Evolutionary conservation across 2,797 vertebrate species (phyloP).

Genomic region (Helarctos malayanus): DNA sequence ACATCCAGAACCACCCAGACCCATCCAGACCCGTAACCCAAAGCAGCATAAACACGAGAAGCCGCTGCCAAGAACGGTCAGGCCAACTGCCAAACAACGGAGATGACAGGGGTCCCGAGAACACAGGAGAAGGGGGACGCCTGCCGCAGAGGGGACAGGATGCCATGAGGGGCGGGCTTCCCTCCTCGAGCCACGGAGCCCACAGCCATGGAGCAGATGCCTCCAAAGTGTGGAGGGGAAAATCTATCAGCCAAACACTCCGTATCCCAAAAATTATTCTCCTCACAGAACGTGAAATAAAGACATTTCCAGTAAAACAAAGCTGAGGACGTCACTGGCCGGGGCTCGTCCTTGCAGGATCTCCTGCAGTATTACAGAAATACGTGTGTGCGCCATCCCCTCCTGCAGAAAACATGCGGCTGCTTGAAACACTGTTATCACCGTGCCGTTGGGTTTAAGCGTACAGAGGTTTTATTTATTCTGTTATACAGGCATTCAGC

Average conservation of each 20-base stretch:
- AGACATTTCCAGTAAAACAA: neutral
- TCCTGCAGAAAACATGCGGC: too few relatives aligned
- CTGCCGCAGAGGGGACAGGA: neutral
- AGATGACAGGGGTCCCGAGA: neutral
- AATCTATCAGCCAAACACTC: neutral
- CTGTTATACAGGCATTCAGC: fast-evolving
- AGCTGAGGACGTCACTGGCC: neutral
- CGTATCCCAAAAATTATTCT: neutral
- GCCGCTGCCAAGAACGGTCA: fast-evolving
- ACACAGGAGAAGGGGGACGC: neutral
- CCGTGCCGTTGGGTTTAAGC: neutral
- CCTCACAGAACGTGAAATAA: neutral
- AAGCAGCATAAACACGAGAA: fast-evolving
- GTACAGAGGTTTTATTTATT: neutral
- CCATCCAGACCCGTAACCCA: neutral
- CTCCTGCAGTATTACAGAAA: fast-evolving
- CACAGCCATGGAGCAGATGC: too few relatives aligned
- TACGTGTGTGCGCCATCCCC: fast-evolving
- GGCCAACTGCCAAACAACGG: fast-evolving
- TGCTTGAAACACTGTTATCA: neutral
- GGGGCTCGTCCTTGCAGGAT: neutral
- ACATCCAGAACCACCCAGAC: fast-evolving
- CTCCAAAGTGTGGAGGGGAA: too few relatives aligned
- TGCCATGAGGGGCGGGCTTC: fast-evolving
- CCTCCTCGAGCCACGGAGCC: fast-evolving